Percentiles rank a stretch among this genome's conserved stretches.
Evolutionary conservation across 2,113 vertebrate species (phyloP).

Genomic region (Nothobranchius kuhntae): DNA sequence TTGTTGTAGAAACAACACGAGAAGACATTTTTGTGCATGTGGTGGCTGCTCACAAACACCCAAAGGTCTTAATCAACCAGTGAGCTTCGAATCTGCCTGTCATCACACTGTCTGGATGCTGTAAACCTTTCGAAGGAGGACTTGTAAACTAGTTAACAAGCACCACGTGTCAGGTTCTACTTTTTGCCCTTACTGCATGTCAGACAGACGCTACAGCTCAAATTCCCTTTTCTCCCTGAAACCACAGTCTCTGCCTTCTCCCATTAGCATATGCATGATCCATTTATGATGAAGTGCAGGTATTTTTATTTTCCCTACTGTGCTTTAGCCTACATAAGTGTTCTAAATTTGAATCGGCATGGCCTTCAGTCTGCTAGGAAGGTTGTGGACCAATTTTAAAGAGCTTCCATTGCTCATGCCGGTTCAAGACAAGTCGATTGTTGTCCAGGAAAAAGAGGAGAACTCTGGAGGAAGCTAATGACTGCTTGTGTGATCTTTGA

Average conservation of each 20-base stretch:
- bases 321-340: conserved; percentile 35
- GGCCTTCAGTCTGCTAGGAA: conserved; percentile 6
- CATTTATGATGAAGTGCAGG: conserved; percentile 26
- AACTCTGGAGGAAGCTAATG: neutral
- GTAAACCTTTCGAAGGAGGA: neutral
- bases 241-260: neutral
- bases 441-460: neutral
- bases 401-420: neutral
- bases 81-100: conserved; percentile 10
- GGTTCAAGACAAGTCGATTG: neutral
- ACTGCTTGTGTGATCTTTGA: neutral
- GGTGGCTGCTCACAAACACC: too few relatives aligned
- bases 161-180: neutral
- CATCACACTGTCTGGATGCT: conserved; percentile 9
- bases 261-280: conserved; percentile 23
- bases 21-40: neutral
- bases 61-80: too few relatives aligned
- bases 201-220: neutral
- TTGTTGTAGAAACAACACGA: conserved; percentile 10
- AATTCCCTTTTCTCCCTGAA: neutral
- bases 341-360: conserved; percentile 23
- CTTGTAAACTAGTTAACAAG: neutral
- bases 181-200: neutral
- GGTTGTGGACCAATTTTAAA: conserved; percentile 4
- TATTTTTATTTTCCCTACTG: conserved; percentile 33